A percentile compares a stretch with the other conserved stretches of the same genome.
phyloP scores from a whole-genome alignment of 2,797 vertebrate genomes.

The Alcedo atthis region DNA sequence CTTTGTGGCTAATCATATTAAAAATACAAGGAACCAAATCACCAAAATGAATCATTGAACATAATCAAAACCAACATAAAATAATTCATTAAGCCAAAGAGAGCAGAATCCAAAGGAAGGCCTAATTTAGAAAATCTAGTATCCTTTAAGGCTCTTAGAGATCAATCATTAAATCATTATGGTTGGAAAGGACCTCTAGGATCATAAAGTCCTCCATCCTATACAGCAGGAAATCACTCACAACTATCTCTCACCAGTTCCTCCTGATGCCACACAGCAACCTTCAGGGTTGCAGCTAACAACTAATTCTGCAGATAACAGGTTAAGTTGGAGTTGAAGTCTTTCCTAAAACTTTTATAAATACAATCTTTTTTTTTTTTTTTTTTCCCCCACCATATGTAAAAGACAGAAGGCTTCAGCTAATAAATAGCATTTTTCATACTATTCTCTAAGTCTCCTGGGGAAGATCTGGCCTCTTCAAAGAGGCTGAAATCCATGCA shows the following conservation, averaged over 20 bases:
- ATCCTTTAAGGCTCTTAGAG: neutral
- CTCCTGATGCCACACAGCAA: neutral
- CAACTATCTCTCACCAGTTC: neutral
- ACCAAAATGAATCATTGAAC: neutral
- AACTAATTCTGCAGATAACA: neutral
- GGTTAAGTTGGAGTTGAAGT: conserved; percentile 1
- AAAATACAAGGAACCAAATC: neutral
- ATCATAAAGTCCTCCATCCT: neutral
- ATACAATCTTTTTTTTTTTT: neutral
- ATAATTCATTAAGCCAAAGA: neutral
- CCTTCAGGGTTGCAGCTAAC: no score
- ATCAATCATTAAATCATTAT: no score
- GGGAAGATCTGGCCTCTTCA: conserved; percentile 36
- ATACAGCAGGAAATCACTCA: neutral
- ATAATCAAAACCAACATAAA: neutral
- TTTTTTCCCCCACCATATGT: neutral
- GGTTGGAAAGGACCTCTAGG: no score
- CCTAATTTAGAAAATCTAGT: neutral
- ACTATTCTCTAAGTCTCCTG: neutral
- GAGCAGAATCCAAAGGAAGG: neutral
- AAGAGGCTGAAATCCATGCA: neutral
- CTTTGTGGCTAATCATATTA: neutral
- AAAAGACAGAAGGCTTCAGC: conserved; percentile 49
- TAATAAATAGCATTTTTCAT: conserved; percentile 45
- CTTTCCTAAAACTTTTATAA: neutral